A percentile compares a stretch with the other conserved stretches of the same genome.
These are phyloP conservation scores for Onthophagus sagittarius DNA, from an alignment of 2,888 invertebrate genomes.

Conservation along the genomic window DNA sequence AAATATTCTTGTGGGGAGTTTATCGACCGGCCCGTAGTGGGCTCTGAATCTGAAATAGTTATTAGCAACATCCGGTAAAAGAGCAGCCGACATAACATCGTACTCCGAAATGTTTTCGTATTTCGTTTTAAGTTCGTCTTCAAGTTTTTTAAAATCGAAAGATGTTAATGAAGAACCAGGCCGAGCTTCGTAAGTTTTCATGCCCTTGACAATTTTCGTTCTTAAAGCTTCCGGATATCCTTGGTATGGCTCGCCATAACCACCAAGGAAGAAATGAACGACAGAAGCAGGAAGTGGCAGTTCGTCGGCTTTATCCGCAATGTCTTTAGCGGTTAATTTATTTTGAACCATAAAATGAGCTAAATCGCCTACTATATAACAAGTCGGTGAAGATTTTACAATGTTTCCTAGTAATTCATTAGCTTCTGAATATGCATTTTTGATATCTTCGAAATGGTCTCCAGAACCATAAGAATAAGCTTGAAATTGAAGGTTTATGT, in stretches of 20 bases:
- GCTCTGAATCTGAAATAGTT: not conserved
- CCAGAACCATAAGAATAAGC: not conserved
- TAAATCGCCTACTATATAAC: not conserved
- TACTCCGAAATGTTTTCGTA: not conserved
- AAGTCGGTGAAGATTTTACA: not conserved
- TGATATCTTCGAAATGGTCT: not conserved
- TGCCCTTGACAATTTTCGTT: not conserved
- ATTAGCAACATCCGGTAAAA: not conserved
- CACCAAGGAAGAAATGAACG: slow-evolving; percentile 1
- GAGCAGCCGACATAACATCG: slow-evolving; percentile 1
- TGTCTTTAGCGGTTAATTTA: not conserved
- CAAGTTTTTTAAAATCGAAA: not conserved
- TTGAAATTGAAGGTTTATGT: slow-evolving; percentile 1
- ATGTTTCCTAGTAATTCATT: not conserved
- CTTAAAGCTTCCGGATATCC: slow-evolving; percentile 7
- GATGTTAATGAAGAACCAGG: not conserved
- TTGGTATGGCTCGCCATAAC: not conserved
- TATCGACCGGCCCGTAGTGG: slow-evolving; percentile 1
- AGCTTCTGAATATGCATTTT: slow-evolving; percentile 2
- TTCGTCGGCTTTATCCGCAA: not conserved
- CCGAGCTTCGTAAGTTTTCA: not conserved
- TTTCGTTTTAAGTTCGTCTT: not conserved
- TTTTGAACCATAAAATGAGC: slow-evolving; percentile 8
- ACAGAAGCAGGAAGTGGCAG: not conserved
- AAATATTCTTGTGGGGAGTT: slow-evolving; percentile 3